Percentiles rank a stretch among this genome's conserved stretches.
phyloP scores from a whole-genome alignment of 2,888 invertebrate species.

The Hirtodrosophila duncani region DNA sequence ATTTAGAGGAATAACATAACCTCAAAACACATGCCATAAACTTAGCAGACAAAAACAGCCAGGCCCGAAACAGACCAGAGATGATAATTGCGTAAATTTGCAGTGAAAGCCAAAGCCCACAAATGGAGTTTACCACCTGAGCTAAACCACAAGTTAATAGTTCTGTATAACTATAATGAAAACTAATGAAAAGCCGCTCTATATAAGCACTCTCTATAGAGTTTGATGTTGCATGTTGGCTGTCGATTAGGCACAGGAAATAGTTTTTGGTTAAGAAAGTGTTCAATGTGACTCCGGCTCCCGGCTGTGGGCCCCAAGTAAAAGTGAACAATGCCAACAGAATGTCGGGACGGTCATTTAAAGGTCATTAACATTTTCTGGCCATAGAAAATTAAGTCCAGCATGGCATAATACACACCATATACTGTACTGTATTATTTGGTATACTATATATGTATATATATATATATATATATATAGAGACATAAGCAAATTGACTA shows the following conservation, averaged over 20 bases:
- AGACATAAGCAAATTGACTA: slow-evolving; percentile 49
- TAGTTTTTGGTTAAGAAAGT: slow-evolving; percentile 48
- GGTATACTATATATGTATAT: too few species aligned
- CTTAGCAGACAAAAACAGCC: slow-evolving; percentile 42
- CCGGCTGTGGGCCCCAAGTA: too few species aligned
- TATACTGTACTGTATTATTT: too few species aligned
- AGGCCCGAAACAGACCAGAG: slow-evolving; percentile 31
- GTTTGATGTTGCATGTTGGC: slow-evolving; percentile 55
- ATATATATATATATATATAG: slow-evolving; percentile 25
- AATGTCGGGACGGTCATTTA: too few species aligned
- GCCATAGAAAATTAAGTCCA: too few species aligned
- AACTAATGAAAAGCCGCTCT: slow-evolving; percentile 44
- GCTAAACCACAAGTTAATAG: slow-evolving; percentile 44
- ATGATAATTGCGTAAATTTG: too few species aligned
- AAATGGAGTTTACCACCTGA: slow-evolving; percentile 48
- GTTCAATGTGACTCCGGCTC: too few species aligned
- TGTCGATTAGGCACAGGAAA: slow-evolving; percentile 55
- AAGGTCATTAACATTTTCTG: too few species aligned
- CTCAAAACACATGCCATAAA: slow-evolving; percentile 28
- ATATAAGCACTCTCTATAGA: too few species aligned
- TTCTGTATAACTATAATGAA: too few species aligned
- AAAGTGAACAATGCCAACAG: too few species aligned
- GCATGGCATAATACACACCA: too few species aligned
- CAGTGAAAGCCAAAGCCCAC: slow-evolving; percentile 62
- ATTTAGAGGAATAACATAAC: slow-evolving; percentile 9